Percentiles rank a stretch among this genome's conserved stretches.
Evolutionary conservation across 2,797 vertebrate species (phyloP).

Genomic region (Enteromius paludinosus): DNA sequence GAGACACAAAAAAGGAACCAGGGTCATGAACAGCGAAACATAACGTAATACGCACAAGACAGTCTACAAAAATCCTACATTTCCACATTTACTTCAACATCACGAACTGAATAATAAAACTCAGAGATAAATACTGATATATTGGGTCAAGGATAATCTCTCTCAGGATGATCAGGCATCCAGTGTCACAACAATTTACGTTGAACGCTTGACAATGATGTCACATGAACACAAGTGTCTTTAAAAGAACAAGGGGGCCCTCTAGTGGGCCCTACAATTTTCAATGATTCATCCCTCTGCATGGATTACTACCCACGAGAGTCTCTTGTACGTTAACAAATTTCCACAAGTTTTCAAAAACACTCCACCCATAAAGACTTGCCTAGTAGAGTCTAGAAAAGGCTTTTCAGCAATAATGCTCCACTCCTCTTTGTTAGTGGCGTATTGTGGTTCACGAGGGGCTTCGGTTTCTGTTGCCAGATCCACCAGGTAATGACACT

Average conservation of each 20-base stretch:
- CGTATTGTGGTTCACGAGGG: constrained; percentile 86
- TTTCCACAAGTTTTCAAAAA: background rate
- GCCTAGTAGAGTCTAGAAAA: constrained; percentile 92
- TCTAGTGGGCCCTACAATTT: constrained; percentile 40
- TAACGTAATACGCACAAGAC: background rate
- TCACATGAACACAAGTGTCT: background rate
- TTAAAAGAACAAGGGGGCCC: constrained; percentile 32
- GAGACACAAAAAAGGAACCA: background rate
- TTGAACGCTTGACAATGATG: background rate
- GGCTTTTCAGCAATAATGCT: constrained; percentile 87
- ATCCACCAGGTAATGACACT: constrained; percentile 96
- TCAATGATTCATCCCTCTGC: background rate
- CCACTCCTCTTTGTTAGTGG: constrained; percentile 91
- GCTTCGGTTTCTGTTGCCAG: constrained; percentile 83
- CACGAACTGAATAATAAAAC: background rate
- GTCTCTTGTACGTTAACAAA: background rate
- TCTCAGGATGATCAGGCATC: background rate
- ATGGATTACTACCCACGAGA: background rate
- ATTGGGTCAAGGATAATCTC: constrained; percentile 31
- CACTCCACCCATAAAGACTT: constrained; percentile 50
- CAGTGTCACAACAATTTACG: background rate
- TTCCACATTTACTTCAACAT: background rate
- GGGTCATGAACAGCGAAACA: background rate
- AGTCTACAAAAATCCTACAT: background rate
- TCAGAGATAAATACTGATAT: constrained; percentile 13